These are phyloP conservation scores for Diarsia mendica DNA, from an alignment of 2,888 invertebrate genomes.

Conservation along the genomic window DNA sequence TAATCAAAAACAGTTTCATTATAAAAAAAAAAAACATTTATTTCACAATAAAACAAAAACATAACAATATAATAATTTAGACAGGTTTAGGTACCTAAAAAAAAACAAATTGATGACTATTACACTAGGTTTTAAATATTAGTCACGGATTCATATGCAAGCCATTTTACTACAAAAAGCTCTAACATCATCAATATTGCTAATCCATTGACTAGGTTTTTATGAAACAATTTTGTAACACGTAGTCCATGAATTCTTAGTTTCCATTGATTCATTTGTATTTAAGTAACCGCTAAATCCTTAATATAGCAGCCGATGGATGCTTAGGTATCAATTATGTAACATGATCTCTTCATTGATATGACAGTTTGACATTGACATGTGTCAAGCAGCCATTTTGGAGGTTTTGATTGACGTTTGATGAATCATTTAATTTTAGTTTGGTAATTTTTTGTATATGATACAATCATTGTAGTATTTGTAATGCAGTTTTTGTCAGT, in stretches of 20 bases:
- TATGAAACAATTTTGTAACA: constrained; percentile 38
- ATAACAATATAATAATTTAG: constrained; percentile 55
- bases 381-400: constrained; percentile 33
- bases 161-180: constrained; percentile 28
- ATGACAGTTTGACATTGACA: constrained; percentile 52
- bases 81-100: constrained; percentile 15
- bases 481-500: background rate
- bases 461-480: background rate
- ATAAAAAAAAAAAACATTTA: constrained; percentile 47
- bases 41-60: constrained; percentile 56
- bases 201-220: constrained; percentile 50
- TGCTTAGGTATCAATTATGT: constrained; percentile 22
- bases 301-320: background rate
- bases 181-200: constrained; percentile 10
- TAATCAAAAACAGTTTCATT: background rate
- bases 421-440: constrained; percentile 23
- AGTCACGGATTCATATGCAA: constrained; percentile 35
- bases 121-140: constrained; percentile 50
- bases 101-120: constrained; percentile 29
- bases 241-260: background rate
- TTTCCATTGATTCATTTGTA: background rate
- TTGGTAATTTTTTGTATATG: constrained; percentile 7
- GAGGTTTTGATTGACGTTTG: constrained; percentile 36
- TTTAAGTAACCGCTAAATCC: rapidly evolving
- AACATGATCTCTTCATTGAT: constrained; percentile 16